phyloP scores from a whole-genome alignment of 2,113 vertebrate species.

The Ginglymostoma cirratum region DNA sequence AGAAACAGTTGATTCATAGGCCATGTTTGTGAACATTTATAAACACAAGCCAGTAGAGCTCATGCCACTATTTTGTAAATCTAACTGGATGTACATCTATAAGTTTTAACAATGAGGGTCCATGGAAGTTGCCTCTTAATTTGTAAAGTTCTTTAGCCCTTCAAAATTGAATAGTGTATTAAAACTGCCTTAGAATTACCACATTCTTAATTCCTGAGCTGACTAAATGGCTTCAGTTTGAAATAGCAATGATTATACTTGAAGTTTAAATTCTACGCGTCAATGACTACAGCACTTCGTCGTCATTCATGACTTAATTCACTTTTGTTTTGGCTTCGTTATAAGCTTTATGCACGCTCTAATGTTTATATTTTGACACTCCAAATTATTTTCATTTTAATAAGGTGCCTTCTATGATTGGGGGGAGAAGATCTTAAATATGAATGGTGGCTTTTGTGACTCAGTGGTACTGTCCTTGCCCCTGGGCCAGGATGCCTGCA shows the following conservation, averaged over 20 bases:
- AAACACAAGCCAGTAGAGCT: not conserved
- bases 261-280: not conserved
- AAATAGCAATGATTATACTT: not conserved
- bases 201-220: not conserved
- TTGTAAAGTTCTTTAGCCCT: not conserved
- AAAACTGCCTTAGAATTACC: not conserved
- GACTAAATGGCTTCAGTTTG: not conserved
- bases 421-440: not conserved
- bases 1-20: not conserved
- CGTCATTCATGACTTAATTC: not conserved
- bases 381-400: not conserved
- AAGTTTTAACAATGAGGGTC: not conserved
- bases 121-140: not conserved
- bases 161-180: not conserved
- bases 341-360: not conserved
- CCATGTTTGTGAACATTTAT: not conserved
- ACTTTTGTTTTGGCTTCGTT: not conserved
- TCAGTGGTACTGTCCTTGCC: not conserved
- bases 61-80: not conserved
- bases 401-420: not conserved
- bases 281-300: not conserved
- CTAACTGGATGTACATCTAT: not conserved
- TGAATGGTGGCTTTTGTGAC: not conserved
- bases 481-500: no score
- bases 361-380: not conserved